Evolutionary conservation across 2,888 invertebrate genomes (phyloP), one percentile per base, ranked within the genome.

Genomic region (Caenorhabditis panamensis): DNA sequence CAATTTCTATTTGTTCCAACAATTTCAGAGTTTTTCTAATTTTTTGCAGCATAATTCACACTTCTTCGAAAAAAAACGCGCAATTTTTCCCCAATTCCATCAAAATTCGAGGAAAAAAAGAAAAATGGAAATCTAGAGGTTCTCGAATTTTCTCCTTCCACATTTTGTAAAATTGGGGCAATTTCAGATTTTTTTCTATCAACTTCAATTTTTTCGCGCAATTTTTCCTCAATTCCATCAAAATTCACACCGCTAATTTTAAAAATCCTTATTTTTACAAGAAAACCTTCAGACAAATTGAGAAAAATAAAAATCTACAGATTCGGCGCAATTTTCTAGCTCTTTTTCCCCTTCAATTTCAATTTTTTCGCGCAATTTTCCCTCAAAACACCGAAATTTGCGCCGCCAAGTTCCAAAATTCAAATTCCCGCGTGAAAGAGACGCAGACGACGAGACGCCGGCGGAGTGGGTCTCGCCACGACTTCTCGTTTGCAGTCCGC

Each of bases 391-490:
- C 31, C 31, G 41, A 41, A 41, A 6, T 31, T 31, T 31, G 5
- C 31, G 31, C 31, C 31, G 31, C 31, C 4, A 31, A 31, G 31
- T n/a, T n/a, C 31, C 31, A n/a, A n/a, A n/a, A n/a, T 58, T 44
- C 44, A n/a, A 44, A 44, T 20, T 49, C 20, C 47, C 20, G 13
- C 26, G 20, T 5, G 28, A 16, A 11, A 26, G 47, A 78, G 78
- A 37, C 59, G 59, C 71, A 71, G 61, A 69, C 71, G n/a, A 24
- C 37, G 16, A 69, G 59, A 47, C 47, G 47, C 20, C 58, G 22
- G n/a, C 37, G 2, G n/a, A 37, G n/a, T 44, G 62, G 75, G 80
- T 80, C 80, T 80, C 80, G 71, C 56, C 53, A 16, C 80, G 80
- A 69, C 28, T 49, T n/a, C 8, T 20, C 26, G 26, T 62, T 80